Evolutionary conservation across 2,888 invertebrate genomes (phyloP), one percentile per base, ranked within the genome.

Genomic region (Lasioglossum zephyrum): DNA sequence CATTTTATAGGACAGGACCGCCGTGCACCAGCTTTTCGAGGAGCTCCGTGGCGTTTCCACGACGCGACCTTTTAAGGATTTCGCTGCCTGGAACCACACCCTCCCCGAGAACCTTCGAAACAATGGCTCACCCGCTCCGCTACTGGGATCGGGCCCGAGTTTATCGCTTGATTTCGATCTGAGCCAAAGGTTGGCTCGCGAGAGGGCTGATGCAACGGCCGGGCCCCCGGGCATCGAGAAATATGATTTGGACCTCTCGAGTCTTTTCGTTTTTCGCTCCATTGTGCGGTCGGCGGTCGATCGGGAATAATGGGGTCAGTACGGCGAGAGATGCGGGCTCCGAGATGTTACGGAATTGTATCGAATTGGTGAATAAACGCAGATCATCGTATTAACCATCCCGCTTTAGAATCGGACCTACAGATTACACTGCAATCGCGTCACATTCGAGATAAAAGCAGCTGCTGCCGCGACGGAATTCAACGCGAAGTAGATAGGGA

Each of bases 61-160:
- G 79, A 69, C 73, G 66, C 73, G 69, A 79, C 85, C 77, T 82
- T 84, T 86, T 84, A 85, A 74, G 60, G 81, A 89, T 89, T 89
- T 91, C 85, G 84, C 82, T 81, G 74, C 85, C 72, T 77, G 84
- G 80, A 22, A 85, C 91, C 90, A 87, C 91, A 88, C 88, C 90
- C 84, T 86, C 57, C 36, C 60, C 66, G 60, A 83, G 44, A n/a
- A 77, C 63, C 74, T 69, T 36, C 77, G 81, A 89, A 87, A 90
- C 90, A 90, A 90, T 90, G 79, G 73, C 44, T 22, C 47, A n/a
- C 31, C 73, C 41, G 74, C 73, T 57, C 53, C 79, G 81, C 63
- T 72, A 88, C 87, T 84, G 84, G 78, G 82, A 87, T 86, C 80
- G 76, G 60, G 63, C 60, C 47, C 82, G 81, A 83, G 36, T 69